These are phyloP conservation scores for Prenolepis imparis DNA, from an alignment of 2,888 invertebrate species.

Conservation along the genomic window DNA sequence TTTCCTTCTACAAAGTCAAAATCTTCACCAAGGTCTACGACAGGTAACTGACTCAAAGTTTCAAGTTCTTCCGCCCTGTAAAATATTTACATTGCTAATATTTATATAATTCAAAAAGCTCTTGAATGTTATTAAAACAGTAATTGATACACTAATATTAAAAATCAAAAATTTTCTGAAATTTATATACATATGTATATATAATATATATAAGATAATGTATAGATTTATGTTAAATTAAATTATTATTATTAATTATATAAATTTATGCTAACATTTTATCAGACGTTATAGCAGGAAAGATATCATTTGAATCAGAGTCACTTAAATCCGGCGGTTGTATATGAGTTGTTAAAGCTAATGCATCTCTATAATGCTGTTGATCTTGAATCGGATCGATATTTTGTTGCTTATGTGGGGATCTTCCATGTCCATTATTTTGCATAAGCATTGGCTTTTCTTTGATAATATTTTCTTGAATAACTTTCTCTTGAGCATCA, in stretches of 20 bases:
- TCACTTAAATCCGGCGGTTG: slow-evolving; percentile 75
- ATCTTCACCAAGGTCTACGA: slow-evolving; percentile 83
- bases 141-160: neutral
- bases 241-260: neutral
- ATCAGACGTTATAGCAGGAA: neutral
- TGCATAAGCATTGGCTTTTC: neutral
- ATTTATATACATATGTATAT: neutral
- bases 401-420: slow-evolving; percentile 18
- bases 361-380: neutral
- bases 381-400: neutral
- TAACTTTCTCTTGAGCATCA: slow-evolving; percentile 14
- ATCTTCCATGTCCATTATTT: neutral
- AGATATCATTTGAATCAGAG: slow-evolving; percentile 76
- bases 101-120: neutral
- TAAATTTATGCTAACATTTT: neutral
- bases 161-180: neutral
- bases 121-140: neutral
- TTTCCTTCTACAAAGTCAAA: slow-evolving; percentile 75
- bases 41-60: slow-evolving; percentile 78
- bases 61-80: slow-evolving; percentile 13
- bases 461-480: slow-evolving; percentile 20
- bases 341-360: slow-evolving; percentile 35
- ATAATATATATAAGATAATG: neutral
- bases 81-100: slow-evolving; percentile 3
- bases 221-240: neutral